phyloP scores from a whole-genome alignment of 2,888 invertebrate genomes.

The Portevinia maculata region DNA sequence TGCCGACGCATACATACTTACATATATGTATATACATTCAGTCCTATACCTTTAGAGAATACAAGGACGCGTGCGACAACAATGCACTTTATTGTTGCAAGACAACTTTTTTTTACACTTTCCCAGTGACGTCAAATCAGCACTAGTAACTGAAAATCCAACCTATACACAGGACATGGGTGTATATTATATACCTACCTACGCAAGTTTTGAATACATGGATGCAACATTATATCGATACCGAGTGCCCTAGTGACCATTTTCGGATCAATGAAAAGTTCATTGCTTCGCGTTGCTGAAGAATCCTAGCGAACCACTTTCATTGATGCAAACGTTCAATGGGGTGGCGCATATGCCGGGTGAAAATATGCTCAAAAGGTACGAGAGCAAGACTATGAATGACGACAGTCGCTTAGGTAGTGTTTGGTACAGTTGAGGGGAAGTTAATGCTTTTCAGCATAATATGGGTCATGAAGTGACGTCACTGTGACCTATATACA shows the following conservation, averaged over 20 bases:
- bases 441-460: constrained; percentile 50
- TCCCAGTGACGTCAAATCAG: constrained; percentile 67
- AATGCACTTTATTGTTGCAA: constrained; percentile 57
- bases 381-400: constrained; percentile 63
- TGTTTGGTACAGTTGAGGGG: constrained; percentile 5
- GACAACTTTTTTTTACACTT: constrained; percentile 38
- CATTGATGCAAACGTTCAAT: constrained; percentile 71
- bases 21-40: constrained; percentile 11
- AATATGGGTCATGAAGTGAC: constrained; percentile 69
- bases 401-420: constrained; percentile 36
- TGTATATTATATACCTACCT: constrained; percentile 55
- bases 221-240: constrained; percentile 51
- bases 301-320: constrained; percentile 49
- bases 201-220: constrained; percentile 49
- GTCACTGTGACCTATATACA: constrained; percentile 71
- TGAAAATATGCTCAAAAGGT: constrained; percentile 29
- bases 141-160: constrained; percentile 43
- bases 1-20: constrained; percentile 34
- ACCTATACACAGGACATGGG: constrained; percentile 12
- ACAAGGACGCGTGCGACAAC: constrained; percentile 36
- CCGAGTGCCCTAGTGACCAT: constrained; percentile 73
- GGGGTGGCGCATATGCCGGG: constrained; percentile 38
- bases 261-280: constrained; percentile 75
- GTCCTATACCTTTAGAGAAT: neutral
- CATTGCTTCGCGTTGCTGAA: constrained; percentile 72